phyloP scores from a whole-genome alignment of 1,140 invertebrate genomes.

The Drosophila grimshawi region DNA sequence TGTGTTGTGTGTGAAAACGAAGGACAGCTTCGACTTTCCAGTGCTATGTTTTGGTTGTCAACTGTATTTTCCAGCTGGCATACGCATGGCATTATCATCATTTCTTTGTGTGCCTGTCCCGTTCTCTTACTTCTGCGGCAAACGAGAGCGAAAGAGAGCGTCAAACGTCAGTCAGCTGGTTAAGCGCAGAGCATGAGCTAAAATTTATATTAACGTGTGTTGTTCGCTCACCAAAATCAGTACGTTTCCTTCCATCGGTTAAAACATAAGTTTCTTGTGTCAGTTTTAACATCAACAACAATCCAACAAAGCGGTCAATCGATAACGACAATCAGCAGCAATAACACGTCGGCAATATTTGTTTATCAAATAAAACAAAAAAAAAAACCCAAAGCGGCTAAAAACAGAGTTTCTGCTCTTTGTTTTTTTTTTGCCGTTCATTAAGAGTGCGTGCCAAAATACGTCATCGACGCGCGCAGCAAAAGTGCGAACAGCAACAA shows the following conservation, averaged over 20 bases:
- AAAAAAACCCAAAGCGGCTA: conserved; percentile 29
- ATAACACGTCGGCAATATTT: conserved; percentile 64
- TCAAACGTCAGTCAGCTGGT: conserved; percentile 37
- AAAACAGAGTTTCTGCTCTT: conserved; percentile 23
- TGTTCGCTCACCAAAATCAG: conserved; percentile 69
- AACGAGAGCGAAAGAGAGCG: conserved; percentile 1
- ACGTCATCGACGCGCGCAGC: conserved; percentile 79
- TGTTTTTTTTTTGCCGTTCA: conserved; percentile 47
- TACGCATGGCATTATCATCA: background rate
- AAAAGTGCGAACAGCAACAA: conserved; percentile 32
- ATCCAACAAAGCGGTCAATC: conserved; percentile 30
- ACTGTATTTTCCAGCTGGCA: conserved; percentile 35
- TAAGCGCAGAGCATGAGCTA: conserved; percentile 29
- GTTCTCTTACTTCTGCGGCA: conserved; percentile 16
- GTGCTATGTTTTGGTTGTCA: conserved; percentile 28
- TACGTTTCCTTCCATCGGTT: conserved; percentile 67
- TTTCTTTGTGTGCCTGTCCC: conserved; percentile 5
- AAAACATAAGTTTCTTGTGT: conserved; percentile 60
- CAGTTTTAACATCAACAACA: conserved; percentile 41
- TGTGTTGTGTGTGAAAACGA: conserved; percentile 14
- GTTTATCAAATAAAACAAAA: conserved; percentile 55
- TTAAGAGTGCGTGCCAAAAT: conserved; percentile 70
- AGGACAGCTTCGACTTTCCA: background rate
- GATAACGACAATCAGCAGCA: conserved; percentile 29
- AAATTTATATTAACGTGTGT: conserved; percentile 73